Conservation (phyloP, 2,797 vertebrate genomes). For the Mycteria americana region DNA sequence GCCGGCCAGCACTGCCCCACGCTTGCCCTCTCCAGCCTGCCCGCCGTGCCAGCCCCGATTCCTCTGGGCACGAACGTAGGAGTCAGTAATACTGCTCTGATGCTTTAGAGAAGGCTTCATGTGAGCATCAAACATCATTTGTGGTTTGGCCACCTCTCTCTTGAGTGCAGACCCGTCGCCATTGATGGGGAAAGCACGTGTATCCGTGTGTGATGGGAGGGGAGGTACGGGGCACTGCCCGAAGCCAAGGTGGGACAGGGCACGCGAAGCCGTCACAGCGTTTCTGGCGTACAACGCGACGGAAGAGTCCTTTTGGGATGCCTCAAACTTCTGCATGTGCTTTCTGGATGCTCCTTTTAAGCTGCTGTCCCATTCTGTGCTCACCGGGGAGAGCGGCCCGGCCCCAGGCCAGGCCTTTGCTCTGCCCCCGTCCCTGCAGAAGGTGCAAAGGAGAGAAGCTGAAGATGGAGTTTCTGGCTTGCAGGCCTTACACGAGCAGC, state of each 20-base stretch:
- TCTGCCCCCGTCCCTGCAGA: not conserved
- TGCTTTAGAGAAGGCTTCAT: not conserved
- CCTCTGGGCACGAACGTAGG: not conserved
- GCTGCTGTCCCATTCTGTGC: not conserved
- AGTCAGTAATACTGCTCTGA: not conserved
- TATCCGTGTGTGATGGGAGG: not conserved
- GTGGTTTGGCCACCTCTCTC: not conserved
- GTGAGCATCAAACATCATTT: too few relatives aligned
- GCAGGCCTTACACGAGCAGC: not conserved
- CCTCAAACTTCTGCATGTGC: not conserved
- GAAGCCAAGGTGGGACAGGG: not conserved
- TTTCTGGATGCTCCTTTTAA: not conserved
- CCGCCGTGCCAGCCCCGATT: rapidly evolving
- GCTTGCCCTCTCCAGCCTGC: not conserved
- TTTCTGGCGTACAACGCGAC: not conserved
- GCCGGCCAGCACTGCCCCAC: not conserved
- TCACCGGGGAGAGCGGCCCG: too few relatives aligned
- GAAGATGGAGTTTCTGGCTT: not conserved
- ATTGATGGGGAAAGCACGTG: rapidly evolving
- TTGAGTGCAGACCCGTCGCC: not conserved
- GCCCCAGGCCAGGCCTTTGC: not conserved
- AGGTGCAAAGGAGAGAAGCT: not conserved
- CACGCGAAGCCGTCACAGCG: not conserved
- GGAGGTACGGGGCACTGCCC: not conserved
- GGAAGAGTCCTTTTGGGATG: not conserved